Base-by-base conservation (phyloP, 2,888 invertebrate species). In the Vesta saturnalis region DNA sequence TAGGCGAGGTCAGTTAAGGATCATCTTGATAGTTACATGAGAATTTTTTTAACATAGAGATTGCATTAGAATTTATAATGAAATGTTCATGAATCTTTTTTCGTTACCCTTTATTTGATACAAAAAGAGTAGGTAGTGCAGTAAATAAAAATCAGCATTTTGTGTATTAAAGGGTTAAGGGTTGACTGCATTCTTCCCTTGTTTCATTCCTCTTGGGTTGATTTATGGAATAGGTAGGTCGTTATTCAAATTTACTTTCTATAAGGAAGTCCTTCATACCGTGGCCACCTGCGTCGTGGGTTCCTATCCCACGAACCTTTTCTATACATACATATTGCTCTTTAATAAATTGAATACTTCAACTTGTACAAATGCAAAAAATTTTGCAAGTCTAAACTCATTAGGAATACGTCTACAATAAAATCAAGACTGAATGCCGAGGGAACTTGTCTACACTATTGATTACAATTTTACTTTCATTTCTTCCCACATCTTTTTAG, bases 251-350 rank as follows among this genome's bases (percentile, higher is more conserved):
- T 77, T 73, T 71, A 62, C 65, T 62, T 66, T 72, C 73, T 69
- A 73, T 72, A 74, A 79, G 78, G 78, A 79, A 79, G 78, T 76
- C 76, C 77, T 78, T 78, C 75, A 77, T 77, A 76, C 74, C 74
- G 72, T 67, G 76, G 69, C 79, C 79, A 79, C 79, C 79, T 79
- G 79, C 78, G 77, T 76, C 73, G 78, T 75, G 76, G 76, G 77
- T 76, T 74, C 76, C 72, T 74, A 73, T 76, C 76, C 74, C 77
- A 77, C 77, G 76, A 71, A 73, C 74, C 72, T 70, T 72, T 73
- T 65, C 58, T 23, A 43, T 43, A 54, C 52, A 22, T 46, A 19
- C 23, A 52, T n/a, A 22, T 57, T 55, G 49, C n/a, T 18, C 15
- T 52, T n/a, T 35, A 18, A 16, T 35, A 30, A 47, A 30, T 30